Conservation (phyloP, 2,888 invertebrate genomes). For the Parnassius orleans region DNA sequence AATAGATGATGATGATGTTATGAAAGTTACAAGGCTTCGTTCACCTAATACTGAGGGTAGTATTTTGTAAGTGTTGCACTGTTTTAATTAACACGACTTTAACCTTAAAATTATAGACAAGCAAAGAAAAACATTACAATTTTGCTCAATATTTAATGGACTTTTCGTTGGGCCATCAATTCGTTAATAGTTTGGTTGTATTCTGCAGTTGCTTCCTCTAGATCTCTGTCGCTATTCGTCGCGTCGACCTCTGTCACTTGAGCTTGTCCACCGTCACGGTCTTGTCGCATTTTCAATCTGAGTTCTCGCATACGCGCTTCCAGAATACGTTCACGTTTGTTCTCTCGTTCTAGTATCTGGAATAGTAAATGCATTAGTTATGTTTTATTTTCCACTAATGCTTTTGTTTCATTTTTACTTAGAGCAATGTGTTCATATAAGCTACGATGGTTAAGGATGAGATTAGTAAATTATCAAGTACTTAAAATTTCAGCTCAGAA, state of each 20-base stretch:
- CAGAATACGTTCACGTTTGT: conserved; percentile 93
- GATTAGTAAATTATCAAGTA: too few species aligned
- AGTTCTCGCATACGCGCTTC: conserved; percentile 94
- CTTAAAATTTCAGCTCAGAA: too few species aligned
- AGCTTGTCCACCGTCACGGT: conserved; percentile 47
- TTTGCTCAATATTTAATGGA: conserved; percentile 9
- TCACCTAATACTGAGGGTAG: too few species aligned
- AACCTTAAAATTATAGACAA: too few species aligned
- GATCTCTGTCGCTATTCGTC: conserved; percentile 53
- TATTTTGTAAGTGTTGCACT: too few species aligned
- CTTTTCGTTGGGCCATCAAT: conserved; percentile 53
- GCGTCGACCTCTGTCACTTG: conserved; percentile 49
- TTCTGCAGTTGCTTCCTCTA: conserved; percentile 66
- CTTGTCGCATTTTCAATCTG: conserved; percentile 81
- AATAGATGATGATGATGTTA: too few species aligned
- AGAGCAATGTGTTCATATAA: too few species aligned
- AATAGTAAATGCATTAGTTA: conserved; percentile 7
- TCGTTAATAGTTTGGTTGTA: conserved; percentile 60
- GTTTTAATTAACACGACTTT: too few species aligned
- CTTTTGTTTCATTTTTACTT: not conserved
- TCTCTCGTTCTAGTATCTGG: conserved; percentile 94
- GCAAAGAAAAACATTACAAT: too few species aligned
- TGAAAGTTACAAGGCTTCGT: too few species aligned
- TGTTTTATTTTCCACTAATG: not conserved
- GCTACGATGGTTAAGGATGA: too few species aligned